Conservation (phyloP, 37 sponge, comb jelly and placozoan genomes). For the Aplysina aerophoba region DNA sequence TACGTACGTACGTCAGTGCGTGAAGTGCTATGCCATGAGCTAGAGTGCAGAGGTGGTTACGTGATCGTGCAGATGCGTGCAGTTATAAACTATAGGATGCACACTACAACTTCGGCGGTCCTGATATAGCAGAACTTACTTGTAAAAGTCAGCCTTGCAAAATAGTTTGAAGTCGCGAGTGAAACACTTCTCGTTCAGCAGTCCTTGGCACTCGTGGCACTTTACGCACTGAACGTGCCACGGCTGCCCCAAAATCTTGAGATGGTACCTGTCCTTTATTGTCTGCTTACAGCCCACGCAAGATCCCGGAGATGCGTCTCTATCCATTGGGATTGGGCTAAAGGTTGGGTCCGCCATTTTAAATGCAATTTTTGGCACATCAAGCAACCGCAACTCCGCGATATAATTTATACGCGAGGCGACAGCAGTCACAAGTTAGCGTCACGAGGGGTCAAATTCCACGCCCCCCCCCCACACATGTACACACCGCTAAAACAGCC, state of each 20-base stretch:
- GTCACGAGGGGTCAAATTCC: too few relatives aligned
- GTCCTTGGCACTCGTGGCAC: conserved; percentile 83
- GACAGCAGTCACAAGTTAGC: too few relatives aligned
- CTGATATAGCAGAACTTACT: conserved; percentile 41
- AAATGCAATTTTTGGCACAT: not conserved
- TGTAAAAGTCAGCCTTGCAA: conserved; percentile 90
- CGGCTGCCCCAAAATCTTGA: conserved; percentile 84
- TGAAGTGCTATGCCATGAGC: too few relatives aligned
- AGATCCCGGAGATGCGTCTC: not conserved
- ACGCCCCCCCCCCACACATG: too few relatives aligned
- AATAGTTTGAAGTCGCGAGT: conserved; percentile 85
- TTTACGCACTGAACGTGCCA: conserved; percentile 93
- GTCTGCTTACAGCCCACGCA: conserved; percentile 74
- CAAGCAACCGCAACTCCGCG: not conserved
- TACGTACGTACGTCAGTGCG: too few relatives aligned
- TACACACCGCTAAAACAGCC: conserved; percentile 15
- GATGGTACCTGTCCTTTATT: conserved; percentile 80
- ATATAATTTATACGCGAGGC: too few relatives aligned
- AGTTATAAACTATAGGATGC: not conserved
- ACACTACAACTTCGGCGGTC: not conserved
- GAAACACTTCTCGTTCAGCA: conserved; percentile 91
- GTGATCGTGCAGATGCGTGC: too few relatives aligned
- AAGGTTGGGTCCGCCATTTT: conserved; percentile 9
- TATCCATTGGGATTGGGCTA: not conserved
- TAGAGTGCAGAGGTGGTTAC: too few relatives aligned